Conservation (phyloP, 2,888 invertebrate species). For the Cephonodes hylas region DNA sequence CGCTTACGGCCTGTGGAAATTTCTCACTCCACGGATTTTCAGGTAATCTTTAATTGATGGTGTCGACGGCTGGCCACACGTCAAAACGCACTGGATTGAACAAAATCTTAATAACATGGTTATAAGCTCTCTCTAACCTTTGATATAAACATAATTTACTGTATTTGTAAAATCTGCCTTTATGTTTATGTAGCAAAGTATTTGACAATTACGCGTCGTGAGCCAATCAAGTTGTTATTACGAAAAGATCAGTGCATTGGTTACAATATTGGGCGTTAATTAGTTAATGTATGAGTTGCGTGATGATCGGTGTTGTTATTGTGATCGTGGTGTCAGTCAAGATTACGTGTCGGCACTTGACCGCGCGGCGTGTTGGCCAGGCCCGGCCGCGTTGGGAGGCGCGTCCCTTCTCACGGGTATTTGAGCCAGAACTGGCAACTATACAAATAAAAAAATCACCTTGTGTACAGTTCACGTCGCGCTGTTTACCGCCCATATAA, state of each 20-base stretch:
- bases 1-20: constrained; percentile 69
- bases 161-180: constrained; percentile 8
- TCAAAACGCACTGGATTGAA: constrained; percentile 45
- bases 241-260: constrained; percentile 35
- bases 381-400: constrained; percentile 45
- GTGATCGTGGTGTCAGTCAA: constrained; percentile 63
- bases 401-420: constrained; percentile 75
- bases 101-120: constrained; percentile 35
- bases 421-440: constrained; percentile 68
- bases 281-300: constrained; percentile 50
- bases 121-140: constrained; percentile 35
- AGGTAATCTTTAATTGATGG: constrained; percentile 74
- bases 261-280: constrained; percentile 43
- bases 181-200: constrained; percentile 14
- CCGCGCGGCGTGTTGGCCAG: constrained; percentile 28
- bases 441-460: constrained; percentile 74
- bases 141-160: constrained; percentile 33
- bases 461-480: constrained; percentile 79
- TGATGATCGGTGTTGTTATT: constrained; percentile 53
- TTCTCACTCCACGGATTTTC: constrained; percentile 78
- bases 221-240: constrained; percentile 31
- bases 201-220: constrained; percentile 15
- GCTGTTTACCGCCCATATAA: constrained; percentile 74
- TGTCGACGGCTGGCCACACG: constrained; percentile 53
- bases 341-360: constrained; percentile 50